Percentiles rank a stretch among this genome's conserved stretches.
phyloP scores from a whole-genome alignment of 2,113 vertebrate species.

The Falco punctatus region DNA sequence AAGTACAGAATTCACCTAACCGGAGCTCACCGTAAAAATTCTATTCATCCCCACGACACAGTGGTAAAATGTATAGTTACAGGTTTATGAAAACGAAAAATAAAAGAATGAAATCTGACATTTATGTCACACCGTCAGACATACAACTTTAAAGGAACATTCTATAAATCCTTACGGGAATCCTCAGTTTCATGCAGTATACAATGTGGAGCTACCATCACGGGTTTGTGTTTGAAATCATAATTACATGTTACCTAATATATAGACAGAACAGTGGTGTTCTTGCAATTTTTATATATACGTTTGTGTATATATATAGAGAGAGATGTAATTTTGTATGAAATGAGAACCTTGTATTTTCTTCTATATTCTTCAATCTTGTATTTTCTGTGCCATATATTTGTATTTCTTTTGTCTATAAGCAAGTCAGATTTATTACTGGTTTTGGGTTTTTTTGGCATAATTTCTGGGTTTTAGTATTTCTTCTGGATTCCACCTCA shows the following conservation, averaged over 20 bases:
- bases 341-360: not conserved
- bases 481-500: not conserved
- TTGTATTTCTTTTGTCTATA: not conserved
- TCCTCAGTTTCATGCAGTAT: not conserved
- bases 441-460: not conserved
- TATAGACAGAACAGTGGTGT: not conserved
- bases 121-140: not conserved
- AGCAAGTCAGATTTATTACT: not conserved
- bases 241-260: not conserved
- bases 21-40: not conserved
- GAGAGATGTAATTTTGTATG: not conserved
- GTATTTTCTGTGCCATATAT: not conserved
- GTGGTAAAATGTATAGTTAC: not conserved
- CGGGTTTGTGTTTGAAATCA: not conserved
- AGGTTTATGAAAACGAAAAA: not conserved
- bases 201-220: not conserved
- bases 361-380: not conserved
- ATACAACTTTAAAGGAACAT: not conserved
- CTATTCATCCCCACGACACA: not conserved
- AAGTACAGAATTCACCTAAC: not conserved
- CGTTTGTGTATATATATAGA: not conserved
- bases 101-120: not conserved
- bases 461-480: fast-evolving
- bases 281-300: not conserved
- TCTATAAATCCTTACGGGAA: not conserved